These are phyloP conservation scores for Harpagoxenus sublaevis DNA, from an alignment of 2,888 invertebrate species.

Conservation along the genomic window DNA sequence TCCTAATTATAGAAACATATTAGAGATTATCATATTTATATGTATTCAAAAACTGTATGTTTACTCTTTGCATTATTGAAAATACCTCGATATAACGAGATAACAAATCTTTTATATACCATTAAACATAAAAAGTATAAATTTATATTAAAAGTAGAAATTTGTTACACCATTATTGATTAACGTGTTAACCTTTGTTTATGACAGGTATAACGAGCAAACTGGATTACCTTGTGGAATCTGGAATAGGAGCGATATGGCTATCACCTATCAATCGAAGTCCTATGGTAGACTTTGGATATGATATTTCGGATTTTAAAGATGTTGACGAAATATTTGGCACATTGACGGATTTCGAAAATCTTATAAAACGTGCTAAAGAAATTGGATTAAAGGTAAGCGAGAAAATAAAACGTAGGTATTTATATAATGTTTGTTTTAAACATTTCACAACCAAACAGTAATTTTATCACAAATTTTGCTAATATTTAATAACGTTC, in stretches of 20 bases:
- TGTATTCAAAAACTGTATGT: too few relatives aligned
- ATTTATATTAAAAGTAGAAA: too few relatives aligned
- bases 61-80: too few relatives aligned
- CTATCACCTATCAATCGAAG: slow-evolving; percentile 94
- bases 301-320: slow-evolving; percentile 93
- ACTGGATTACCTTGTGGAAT: slow-evolving; percentile 89
- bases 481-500: too few relatives aligned
- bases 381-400: too few relatives aligned
- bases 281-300: slow-evolving; percentile 95
- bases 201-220: slow-evolving; percentile 88
- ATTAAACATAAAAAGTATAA: not conserved
- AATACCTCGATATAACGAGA: not conserved
- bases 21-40: too few relatives aligned
- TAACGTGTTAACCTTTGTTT: slow-evolving; percentile 17
- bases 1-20: too few relatives aligned
- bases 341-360: slow-evolving; percentile 90
- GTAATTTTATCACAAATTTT: too few relatives aligned
- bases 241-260: slow-evolving; percentile 93
- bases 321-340: slow-evolving; percentile 92
- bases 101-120: not conserved
- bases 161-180: slow-evolving; percentile 6
- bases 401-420: too few relatives aligned
- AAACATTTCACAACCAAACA: too few relatives aligned
- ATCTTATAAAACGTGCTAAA: slow-evolving; percentile 88
- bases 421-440: too few relatives aligned